Evolutionary conservation across 2,888 invertebrate species (phyloP).

Genomic region (Monoplex corrugatus): DNA sequence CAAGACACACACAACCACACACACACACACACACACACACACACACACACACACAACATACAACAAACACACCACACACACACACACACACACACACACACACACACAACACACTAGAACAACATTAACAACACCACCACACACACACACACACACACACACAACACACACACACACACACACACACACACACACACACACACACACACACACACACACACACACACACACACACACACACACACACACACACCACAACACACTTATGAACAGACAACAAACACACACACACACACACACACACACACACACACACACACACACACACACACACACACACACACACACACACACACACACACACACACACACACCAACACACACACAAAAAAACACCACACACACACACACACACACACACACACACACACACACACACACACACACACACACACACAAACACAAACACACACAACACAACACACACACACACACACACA

Average conservation of each 20-base stretch:
- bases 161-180: too few relatives aligned
- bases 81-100: too few relatives aligned
- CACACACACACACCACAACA: background rate
- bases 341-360: too few relatives aligned
- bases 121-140: too few relatives aligned
- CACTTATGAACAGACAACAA: too few relatives aligned
- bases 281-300: background rate
- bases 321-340: too few relatives aligned
- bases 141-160: too few relatives aligned
- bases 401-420: background rate
- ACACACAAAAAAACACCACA: background rate
- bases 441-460: too few relatives aligned
- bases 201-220: constrained; percentile 11
- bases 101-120: too few relatives aligned
- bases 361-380: background rate
- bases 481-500: too few relatives aligned
- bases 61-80: background rate
- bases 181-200: too few relatives aligned
- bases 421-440: background rate
- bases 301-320: background rate
- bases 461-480: too few relatives aligned
- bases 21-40: constrained; percentile 17
- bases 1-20: background rate
- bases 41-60: background rate
- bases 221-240: background rate